phyloP scores from a whole-genome alignment of 2,113 vertebrate species.

The Cynocephalus volans region DNA sequence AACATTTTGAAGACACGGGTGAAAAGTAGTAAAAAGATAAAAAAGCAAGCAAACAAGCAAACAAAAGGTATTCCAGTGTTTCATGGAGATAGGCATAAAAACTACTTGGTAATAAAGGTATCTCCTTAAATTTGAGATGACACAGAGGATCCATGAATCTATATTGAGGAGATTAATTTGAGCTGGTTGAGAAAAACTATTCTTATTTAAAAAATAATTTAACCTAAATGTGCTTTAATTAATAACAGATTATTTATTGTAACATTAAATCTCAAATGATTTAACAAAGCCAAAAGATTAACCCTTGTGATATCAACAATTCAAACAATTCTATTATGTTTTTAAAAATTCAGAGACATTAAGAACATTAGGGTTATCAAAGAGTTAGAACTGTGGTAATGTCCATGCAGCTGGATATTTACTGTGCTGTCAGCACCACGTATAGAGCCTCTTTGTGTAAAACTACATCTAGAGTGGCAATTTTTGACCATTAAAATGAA shows the following conservation, averaged over 20 bases:
- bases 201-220: constrained; percentile 1
- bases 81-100: not conserved
- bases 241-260: not conserved
- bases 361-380: not conserved
- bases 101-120: not conserved
- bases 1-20: not conserved
- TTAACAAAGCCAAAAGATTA: not conserved
- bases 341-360: not conserved
- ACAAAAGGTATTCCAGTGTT: not conserved
- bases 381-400: not conserved
- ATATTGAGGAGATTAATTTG: not conserved
- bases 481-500: not conserved
- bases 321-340: not conserved
- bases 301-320: not conserved
- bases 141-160: not conserved
- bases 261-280: not conserved
- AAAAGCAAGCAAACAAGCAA: no score
- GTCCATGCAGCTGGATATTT: not conserved
- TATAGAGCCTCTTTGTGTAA: not conserved
- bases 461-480: not conserved
- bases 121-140: not conserved
- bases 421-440: not conserved
- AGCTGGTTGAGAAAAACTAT: not conserved
- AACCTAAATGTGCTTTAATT: not conserved
- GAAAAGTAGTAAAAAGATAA: not conserved